Percentiles rank a stretch among this genome's conserved stretches.
Evolutionary conservation across 2,888 invertebrate species (phyloP).

Genomic region (Crocallis elinguaria): DNA sequence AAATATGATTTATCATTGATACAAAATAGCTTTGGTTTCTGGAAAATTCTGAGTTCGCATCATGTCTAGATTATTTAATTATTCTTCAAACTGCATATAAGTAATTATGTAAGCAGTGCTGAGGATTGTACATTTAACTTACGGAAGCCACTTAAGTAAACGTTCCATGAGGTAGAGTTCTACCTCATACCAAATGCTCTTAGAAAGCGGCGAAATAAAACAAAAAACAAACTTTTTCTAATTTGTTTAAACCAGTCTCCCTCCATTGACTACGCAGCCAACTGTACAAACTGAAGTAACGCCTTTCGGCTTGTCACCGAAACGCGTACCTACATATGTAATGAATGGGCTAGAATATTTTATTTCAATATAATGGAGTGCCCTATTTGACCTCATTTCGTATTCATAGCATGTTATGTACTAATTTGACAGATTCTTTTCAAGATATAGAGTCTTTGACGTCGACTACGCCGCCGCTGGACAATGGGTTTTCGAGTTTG

Average conservation of each 20-base stretch:
- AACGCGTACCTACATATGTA: slow-evolving; percentile 62
- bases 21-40: too few species aligned
- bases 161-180: slow-evolving; percentile 17
- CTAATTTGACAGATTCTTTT: slow-evolving; percentile 81
- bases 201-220: slow-evolving; percentile 43
- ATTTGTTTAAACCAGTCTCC: slow-evolving; percentile 60
- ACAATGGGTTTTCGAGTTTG: slow-evolving; percentile 47
- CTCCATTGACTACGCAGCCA: slow-evolving; percentile 63
- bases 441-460: slow-evolving; percentile 75
- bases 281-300: slow-evolving; percentile 77
- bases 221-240: slow-evolving; percentile 54
- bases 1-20: too few species aligned
- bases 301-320: slow-evolving; percentile 73
- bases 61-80: too few species aligned
- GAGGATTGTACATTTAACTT: slow-evolving; percentile 22
- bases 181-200: slow-evolving; percentile 21
- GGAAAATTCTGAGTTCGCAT: too few species aligned
- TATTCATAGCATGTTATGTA: slow-evolving; percentile 81
- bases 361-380: slow-evolving; percentile 81
- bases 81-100: too few species aligned
- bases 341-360: slow-evolving; percentile 83
- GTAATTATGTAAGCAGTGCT: too few species aligned
- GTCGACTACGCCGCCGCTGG: slow-evolving; percentile 61
- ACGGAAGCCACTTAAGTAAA: slow-evolving; percentile 32
- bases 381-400: slow-evolving; percentile 81